phyloP scores from a whole-genome alignment of 1,140 invertebrate species.

The Lepidostoma basale region DNA sequence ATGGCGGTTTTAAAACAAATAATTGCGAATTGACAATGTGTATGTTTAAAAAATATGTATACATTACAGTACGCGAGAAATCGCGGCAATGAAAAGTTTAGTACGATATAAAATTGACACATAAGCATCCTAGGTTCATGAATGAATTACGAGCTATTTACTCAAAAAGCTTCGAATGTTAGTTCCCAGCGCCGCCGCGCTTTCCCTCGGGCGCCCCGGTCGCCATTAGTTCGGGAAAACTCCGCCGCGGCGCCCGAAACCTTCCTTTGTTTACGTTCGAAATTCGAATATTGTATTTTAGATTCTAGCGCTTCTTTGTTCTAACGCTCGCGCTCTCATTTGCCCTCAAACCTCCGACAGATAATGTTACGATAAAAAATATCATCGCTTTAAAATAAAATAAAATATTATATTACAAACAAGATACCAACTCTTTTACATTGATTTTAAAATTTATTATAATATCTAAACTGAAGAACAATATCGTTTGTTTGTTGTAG shows the following conservation, averaged over 20 bases:
- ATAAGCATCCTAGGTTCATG: slow-evolving; percentile 32
- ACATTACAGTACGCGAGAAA: too few relatives aligned
- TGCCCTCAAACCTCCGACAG: not conserved
- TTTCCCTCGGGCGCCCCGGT: not conserved
- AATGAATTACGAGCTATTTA: slow-evolving; percentile 43
- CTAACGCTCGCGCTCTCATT: slow-evolving; percentile 5
- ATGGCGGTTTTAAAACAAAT: too few relatives aligned
- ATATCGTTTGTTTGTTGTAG: too few relatives aligned
- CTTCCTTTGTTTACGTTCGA: slow-evolving; percentile 29
- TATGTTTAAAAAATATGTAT: too few relatives aligned
- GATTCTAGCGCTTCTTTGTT: slow-evolving; percentile 23
- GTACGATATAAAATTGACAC: slow-evolving; percentile 13
- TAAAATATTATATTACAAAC: too few relatives aligned
- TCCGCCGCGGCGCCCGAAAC: slow-evolving; percentile 26
- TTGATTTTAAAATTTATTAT: too few relatives aligned
- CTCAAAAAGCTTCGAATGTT: slow-evolving; percentile 24
- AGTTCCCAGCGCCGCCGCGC: slow-evolving; percentile 4
- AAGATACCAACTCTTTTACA: too few relatives aligned
- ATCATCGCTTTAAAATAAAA: not conserved
- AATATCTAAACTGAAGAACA: not conserved
- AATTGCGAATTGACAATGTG: too few relatives aligned
- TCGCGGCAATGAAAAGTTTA: slow-evolving; percentile 11
- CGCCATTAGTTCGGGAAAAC: slow-evolving; percentile 29
- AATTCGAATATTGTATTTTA: slow-evolving; percentile 35
- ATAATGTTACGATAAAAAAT: not conserved